Evolutionary conservation across 2,797 vertebrate species (phyloP), one percentile per base, ranked within the genome.

Genomic region (Diceros bicornis): DNA sequence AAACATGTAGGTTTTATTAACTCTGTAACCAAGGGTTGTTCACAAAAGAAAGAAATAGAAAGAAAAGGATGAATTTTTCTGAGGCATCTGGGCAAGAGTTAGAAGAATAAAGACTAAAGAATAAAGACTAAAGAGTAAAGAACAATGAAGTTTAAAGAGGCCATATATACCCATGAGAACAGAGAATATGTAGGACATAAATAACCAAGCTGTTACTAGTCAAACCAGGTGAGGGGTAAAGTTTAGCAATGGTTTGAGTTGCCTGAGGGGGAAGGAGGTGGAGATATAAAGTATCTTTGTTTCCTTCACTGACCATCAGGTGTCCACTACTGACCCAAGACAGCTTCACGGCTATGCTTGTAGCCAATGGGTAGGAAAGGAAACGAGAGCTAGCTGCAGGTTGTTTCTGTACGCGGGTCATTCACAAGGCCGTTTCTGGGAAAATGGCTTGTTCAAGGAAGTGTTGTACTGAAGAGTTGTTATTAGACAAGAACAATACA

Each of bases 11-110:
- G 13, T 13, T 50, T 52, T 52, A 52, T 52, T 52, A 52, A 52
- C 50, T 11, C 50, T 52, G 14, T 14, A 52, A 2, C 50, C 50
- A 52, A 52, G 50, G 50, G 50, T 52, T 52, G 27, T 57, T 92
- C 74, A 93, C 68, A 86, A 82, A 95, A 72, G 29, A 88, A 91
- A 29, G 32, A 90, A 93, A 93, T 37, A 34, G 17, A 77, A 34
- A 91, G 41, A 69, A 79, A 91, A 79, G 10, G 34, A 23, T 75
- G 34, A 57, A 23, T 74, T 89, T 86, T 29, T 97, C 68, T n/a
- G 44, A 77, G 27, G 17, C 34, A 94, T 29, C 52, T 86, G 27
- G 18, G 62, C 59, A 86, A 71, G 23, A 94, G 71, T 81, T 32
- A 72, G n/a, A 72, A 87, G 23, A 71, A 66, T 12, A 79, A 78